A percentile compares a stretch with the other conserved stretches of the same genome.
These are phyloP conservation scores for Rhinichthys klamathensis DNA, from an alignment of 2,113 vertebrate genomes.

Conservation along the genomic window DNA sequence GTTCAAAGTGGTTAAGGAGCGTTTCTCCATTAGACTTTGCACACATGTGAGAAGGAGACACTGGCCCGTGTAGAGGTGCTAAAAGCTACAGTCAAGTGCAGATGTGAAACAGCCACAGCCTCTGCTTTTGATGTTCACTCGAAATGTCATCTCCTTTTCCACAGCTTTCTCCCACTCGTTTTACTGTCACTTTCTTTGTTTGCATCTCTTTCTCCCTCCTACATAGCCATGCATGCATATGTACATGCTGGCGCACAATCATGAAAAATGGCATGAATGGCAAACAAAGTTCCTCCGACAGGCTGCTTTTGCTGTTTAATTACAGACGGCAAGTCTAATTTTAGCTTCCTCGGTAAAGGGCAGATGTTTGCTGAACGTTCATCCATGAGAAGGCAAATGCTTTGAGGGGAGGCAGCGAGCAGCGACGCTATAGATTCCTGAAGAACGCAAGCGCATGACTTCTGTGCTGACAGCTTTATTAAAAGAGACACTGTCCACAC, in stretches of 20 bases:
- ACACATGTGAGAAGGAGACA: constrained; percentile 60
- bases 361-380: constrained; percentile 63
- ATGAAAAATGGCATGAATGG: constrained; percentile 1
- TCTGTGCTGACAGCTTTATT: constrained; percentile 58
- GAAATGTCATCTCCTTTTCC: constrained; percentile 46
- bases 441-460: constrained; percentile 55
- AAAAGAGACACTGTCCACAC: constrained; percentile 50
- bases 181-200: constrained; percentile 52
- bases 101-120: constrained; percentile 63
- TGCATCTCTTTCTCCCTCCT: constrained; percentile 52
- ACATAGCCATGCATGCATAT: constrained; percentile 25
- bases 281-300: constrained; percentile 2
- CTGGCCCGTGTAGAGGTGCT: constrained; percentile 58
- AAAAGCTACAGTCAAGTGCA: constrained; percentile 62
- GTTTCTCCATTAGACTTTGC: constrained; percentile 66
- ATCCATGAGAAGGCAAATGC: constrained; percentile 51
- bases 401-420: constrained; percentile 55
- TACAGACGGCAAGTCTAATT: constrained; percentile 72
- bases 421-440: constrained; percentile 62
- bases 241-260: not conserved
- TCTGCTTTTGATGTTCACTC: constrained; percentile 47
- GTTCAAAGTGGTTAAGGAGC: constrained; percentile 47
- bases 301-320: constrained; percentile 64
- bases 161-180: constrained; percentile 29
- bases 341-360: constrained; percentile 64